Evolutionary conservation across 1,140 invertebrate genomes (phyloP), one percentile per base, ranked within the genome.

Genomic region (Hetaerina americana): DNA sequence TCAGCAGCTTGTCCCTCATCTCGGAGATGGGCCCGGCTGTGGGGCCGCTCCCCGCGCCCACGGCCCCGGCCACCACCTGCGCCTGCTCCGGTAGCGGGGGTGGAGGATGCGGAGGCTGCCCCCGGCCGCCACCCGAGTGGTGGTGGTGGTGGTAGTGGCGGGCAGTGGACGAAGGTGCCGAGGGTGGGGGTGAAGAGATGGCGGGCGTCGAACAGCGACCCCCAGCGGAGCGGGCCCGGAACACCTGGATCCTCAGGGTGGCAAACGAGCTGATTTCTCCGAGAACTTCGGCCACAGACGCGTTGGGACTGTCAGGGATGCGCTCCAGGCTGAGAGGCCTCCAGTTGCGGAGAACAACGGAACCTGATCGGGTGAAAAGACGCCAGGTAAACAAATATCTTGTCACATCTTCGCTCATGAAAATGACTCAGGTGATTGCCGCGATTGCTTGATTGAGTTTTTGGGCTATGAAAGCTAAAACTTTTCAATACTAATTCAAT

Each of bases 291-390:
- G 92, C 93, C 0, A 97, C 92, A 0, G 94, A 96, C 31, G 92
- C 87, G 6, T 91, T 80, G 0, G 89, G 88, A 74, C 91, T 90
- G 74, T 96, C 93, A 3, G 92, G 92, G 72, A 98, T 94, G 76
- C 91, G 89, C 74, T 96, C 94, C 79, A 97, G 89, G 2, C 89
- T 87, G 40, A 97, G 80, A 0, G 95, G 92, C 79, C 94, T 94
- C 95, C 95, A 97, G 77, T 97, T 96, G 78, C 94, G 93, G 75
- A 97, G 90, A 18, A 95, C 89, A 66, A 97, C 89, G 49, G 91
- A 90, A 74, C 93, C 93, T 89, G 83, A 71, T 72, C 80, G 79
- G 72, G 80, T 81, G 72, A 82, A 79, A n/a, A n/a, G n/a, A n/a
- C n/a, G n/a, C n/a, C n/a, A n/a, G n/a, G n/a, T n/a, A n/a, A n/a